Percentiles rank a stretch among this genome's conserved stretches.
Conservation (phyloP, 2,113 vertebrate genomes). For the Agapornis roseicollis region DNA sequence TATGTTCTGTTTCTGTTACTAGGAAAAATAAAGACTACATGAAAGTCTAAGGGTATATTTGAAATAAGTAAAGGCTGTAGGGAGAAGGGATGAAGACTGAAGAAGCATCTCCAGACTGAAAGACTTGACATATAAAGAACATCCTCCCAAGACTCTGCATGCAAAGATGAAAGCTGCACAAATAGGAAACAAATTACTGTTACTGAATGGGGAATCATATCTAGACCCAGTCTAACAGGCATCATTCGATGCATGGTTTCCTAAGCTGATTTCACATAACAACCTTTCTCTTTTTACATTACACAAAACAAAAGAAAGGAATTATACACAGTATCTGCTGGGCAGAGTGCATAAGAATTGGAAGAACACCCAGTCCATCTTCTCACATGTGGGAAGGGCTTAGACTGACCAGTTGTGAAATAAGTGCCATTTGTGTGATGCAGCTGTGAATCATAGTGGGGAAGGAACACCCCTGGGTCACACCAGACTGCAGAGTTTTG, state of each 20-base stretch:
- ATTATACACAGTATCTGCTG: background rate
- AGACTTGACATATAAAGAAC: background rate
- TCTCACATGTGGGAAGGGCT: background rate
- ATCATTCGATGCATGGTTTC: background rate
- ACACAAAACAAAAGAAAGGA: background rate
- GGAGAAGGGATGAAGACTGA: background rate
- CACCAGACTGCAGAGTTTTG: background rate
- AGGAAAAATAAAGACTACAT: background rate
- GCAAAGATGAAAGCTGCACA: background rate
- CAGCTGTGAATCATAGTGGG: background rate
- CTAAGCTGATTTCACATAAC: background rate
- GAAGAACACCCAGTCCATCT: background rate
- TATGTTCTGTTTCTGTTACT: background rate
- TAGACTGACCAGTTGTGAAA: background rate
- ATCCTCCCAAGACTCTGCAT: background rate
- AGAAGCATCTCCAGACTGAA: background rate
- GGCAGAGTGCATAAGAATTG: background rate
- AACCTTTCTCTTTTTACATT: background rate
- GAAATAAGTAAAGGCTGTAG: background rate
- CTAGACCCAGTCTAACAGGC: background rate
- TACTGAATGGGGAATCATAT: background rate
- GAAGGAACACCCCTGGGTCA: too few relatives aligned
- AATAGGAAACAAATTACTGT: background rate
- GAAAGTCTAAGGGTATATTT: background rate
- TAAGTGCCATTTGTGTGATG: background rate